Evolutionary conservation across 2,888 invertebrate species (phyloP).

Genomic region (Fissipunctia ypsillon): DNA sequence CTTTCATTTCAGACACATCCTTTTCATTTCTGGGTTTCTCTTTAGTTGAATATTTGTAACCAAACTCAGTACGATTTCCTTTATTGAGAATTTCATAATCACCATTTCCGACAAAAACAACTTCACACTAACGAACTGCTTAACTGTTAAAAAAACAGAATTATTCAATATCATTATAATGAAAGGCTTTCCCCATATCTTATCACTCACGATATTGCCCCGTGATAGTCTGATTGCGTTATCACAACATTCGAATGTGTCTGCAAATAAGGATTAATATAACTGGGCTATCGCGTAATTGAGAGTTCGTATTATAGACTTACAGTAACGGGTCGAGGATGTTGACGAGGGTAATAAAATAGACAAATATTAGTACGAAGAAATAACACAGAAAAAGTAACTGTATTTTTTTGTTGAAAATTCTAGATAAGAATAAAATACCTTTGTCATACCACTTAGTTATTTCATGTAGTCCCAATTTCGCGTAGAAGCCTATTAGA

Average conservation of each 20-base stretch:
- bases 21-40: not conserved
- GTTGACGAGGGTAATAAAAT: conserved; percentile 8
- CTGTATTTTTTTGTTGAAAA: not conserved
- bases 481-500: conserved; percentile 17
- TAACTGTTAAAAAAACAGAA: conserved; percentile 3
- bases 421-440: conserved; percentile 28
- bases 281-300: conserved; percentile 59
- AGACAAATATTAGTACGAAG: conserved; percentile 27
- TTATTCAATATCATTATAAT: conserved; percentile 43
- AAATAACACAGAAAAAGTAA: conserved; percentile 8
- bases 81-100: conserved; percentile 1
- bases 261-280: conserved; percentile 58
- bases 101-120: conserved; percentile 1
- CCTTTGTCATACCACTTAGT: not conserved
- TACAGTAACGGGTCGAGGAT: conserved; percentile 30
- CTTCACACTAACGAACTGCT: not conserved
- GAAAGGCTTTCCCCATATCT: conserved; percentile 50
- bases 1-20: not conserved
- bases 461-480: conserved; percentile 12
- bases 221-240: conserved; percentile 46
- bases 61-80: conserved; percentile 1
- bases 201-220: conserved; percentile 48
- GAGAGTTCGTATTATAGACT: conserved; percentile 42
- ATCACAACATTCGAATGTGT: conserved; percentile 38
- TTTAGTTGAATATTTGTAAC: not conserved